Conservation (phyloP, 2,113 vertebrate genomes). For the Ariopsis seemanni region DNA sequence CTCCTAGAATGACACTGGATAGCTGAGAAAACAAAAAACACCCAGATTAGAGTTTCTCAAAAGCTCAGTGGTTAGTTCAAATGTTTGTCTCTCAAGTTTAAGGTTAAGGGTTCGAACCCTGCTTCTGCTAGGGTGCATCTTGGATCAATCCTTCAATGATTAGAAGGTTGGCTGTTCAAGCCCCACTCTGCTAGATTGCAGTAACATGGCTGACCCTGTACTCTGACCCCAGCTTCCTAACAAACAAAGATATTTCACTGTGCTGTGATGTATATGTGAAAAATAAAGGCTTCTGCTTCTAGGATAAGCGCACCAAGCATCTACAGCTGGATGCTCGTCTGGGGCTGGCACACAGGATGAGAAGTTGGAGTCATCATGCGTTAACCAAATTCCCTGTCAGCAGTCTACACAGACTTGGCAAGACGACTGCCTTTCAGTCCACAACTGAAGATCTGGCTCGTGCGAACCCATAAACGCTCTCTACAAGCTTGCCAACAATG, state of each 20-base stretch:
- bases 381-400: conserved; percentile 1
- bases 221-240: too few species aligned
- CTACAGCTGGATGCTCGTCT: neutral
- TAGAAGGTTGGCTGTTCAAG: too few species aligned
- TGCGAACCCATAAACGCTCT: neutral
- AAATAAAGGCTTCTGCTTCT: too few species aligned
- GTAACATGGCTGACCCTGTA: too few species aligned
- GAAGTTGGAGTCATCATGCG: neutral
- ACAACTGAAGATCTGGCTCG: neutral
- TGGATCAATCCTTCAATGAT: too few species aligned
- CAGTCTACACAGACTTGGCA: neutral
- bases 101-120: too few species aligned
- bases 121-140: too few species aligned
- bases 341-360: neutral
- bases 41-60: neutral
- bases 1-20: neutral
- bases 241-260: too few species aligned
- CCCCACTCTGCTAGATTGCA: too few species aligned
- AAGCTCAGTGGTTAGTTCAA: too few species aligned
- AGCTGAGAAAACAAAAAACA: neutral
- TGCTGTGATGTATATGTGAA: too few species aligned
- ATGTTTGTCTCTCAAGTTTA: too few species aligned
- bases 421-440: neutral
- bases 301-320: neutral
- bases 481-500: neutral